Percentiles rank a stretch among this genome's conserved stretches.
Conservation (phyloP, 2,113 vertebrate genomes). For the Cariama cristata region DNA sequence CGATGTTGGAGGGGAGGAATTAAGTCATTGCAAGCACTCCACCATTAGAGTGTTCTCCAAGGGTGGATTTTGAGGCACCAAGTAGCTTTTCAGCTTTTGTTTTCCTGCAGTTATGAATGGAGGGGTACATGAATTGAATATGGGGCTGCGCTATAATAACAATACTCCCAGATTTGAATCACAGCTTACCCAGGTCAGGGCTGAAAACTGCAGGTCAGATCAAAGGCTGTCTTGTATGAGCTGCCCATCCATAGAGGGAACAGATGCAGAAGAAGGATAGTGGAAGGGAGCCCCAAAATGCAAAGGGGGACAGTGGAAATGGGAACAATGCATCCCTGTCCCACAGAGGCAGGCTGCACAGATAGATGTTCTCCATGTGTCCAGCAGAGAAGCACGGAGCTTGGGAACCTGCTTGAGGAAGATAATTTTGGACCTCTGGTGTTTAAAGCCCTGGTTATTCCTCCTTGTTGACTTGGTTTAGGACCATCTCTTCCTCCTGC, state of each 20-base stretch:
- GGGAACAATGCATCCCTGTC: neutral
- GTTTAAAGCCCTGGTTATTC: neutral
- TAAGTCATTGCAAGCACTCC: neutral
- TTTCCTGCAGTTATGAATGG: neutral
- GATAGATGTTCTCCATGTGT: fast-evolving
- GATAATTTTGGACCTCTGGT: fast-evolving
- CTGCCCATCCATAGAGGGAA: neutral
- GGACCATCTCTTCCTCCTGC: neutral
- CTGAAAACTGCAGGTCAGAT: neutral
- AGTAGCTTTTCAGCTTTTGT: neutral
- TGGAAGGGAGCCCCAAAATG: neutral
- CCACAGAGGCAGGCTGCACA: neutral
- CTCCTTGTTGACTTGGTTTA: fast-evolving
- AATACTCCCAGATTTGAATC: neutral
- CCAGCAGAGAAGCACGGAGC: neutral
- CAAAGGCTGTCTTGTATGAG: neutral
- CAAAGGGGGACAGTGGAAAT: neutral
- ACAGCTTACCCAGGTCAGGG: neutral
- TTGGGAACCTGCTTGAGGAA: neutral
- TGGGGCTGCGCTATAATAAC: neutral
- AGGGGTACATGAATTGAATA: fast-evolving
- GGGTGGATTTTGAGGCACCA: neutral
- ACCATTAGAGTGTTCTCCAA: neutral
- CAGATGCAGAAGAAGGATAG: neutral
- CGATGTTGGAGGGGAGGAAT: neutral